Evolutionary conservation across 2,113 vertebrate genomes (phyloP).

Genomic region (Edolisoma coerulescens): DNA sequence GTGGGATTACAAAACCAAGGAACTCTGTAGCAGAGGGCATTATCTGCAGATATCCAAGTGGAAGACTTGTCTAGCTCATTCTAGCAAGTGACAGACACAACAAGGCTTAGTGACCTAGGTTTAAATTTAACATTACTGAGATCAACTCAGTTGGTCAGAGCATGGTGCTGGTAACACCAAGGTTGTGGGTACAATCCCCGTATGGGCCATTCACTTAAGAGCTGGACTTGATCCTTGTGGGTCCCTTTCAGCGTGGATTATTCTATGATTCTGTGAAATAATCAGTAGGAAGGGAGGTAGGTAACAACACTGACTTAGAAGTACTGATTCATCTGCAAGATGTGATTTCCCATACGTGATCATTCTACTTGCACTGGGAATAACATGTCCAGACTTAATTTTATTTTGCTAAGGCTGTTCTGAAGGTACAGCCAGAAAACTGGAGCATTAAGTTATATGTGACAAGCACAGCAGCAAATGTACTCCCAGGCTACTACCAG

Average conservation of each 20-base stretch:
- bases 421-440: not conserved
- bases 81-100: not conserved
- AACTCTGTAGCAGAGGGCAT: not conserved
- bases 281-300: not conserved
- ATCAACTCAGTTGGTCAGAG: not conserved
- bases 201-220: not conserved
- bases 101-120: not conserved
- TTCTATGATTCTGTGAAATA: not conserved
- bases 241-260: not conserved
- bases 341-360: not conserved
- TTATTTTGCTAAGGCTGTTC: not conserved
- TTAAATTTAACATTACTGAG: not conserved
- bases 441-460: not conserved
- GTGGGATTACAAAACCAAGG: not conserved
- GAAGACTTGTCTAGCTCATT: not conserved
- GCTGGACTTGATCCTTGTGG: not conserved
- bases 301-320: not conserved
- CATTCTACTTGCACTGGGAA: not conserved
- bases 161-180: not conserved
- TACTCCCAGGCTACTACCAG: not conserved
- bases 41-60: not conserved
- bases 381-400: not conserved
- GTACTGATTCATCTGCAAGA: not conserved
- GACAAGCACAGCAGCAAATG: not conserved
- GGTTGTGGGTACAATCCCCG: not conserved